Evolutionary conservation across 1,140 invertebrate genomes (phyloP).

Genomic region (Hylaeus anthracinus): DNA sequence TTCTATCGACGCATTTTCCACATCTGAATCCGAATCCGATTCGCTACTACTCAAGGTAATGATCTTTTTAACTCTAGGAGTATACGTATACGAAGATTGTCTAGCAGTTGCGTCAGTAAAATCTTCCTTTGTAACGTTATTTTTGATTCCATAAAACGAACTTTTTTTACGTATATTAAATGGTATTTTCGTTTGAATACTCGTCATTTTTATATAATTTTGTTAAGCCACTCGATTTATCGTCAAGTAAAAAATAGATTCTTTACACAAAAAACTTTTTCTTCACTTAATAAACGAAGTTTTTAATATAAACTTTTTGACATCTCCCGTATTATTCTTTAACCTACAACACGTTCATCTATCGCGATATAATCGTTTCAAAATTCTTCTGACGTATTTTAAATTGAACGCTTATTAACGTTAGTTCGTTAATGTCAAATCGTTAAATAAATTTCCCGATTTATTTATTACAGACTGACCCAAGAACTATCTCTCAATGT

Average conservation of each 20-base stretch:
- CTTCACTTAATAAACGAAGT: neutral
- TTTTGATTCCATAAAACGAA: constrained; percentile 68
- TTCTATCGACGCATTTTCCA: constrained; percentile 62
- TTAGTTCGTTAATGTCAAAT: neutral
- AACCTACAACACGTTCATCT: neutral
- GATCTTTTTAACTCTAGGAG: constrained; percentile 70
- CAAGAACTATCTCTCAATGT: neutral
- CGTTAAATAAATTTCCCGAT: neutral
- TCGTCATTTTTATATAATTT: constrained; percentile 53
- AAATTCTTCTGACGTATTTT: neutral
- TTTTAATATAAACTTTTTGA: neutral
- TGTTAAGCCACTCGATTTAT: neutral
- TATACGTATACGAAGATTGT: constrained; percentile 58
- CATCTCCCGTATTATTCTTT: constrained; percentile 3
- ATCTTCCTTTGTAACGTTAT: constrained; percentile 57
- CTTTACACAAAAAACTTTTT: neutral
- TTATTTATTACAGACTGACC: neutral
- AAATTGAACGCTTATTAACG: neutral
- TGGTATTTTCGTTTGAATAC: constrained; percentile 65
- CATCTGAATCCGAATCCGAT: constrained; percentile 72
- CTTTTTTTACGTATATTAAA: constrained; percentile 68
- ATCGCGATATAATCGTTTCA: neutral
- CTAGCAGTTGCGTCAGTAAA: constrained; percentile 64
- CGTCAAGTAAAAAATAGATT: neutral
- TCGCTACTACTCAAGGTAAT: constrained; percentile 74